A percentile compares a stretch with the other conserved stretches of the same genome.
Conservation (phyloP, 2,113 vertebrate genomes). For the Tonatia bakeri region DNA sequence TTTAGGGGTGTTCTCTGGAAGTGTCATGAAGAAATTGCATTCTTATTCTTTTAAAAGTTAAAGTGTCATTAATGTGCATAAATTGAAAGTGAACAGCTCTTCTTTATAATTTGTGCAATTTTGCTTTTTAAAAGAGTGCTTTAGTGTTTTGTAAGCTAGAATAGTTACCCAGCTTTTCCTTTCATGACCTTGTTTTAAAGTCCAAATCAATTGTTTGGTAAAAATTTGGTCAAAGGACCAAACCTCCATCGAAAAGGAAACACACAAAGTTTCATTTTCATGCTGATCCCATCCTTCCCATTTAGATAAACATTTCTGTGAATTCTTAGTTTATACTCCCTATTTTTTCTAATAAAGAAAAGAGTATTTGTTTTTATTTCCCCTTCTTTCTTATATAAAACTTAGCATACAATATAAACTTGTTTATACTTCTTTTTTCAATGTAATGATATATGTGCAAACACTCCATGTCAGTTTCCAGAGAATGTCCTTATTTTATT, state of each 20-base stretch:
- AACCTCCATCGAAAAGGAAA: not conserved
- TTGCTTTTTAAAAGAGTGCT: not conserved
- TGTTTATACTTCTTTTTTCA: not conserved
- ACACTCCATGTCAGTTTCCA: not conserved
- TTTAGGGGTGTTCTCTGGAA: not conserved
- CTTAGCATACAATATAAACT: not conserved
- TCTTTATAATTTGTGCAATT: not conserved
- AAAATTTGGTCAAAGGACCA: not conserved
- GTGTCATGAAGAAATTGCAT: not conserved
- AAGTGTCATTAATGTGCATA: not conserved
- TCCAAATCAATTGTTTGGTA: not conserved
- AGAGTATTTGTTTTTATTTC: not conserved
- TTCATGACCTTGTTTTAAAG: not conserved
- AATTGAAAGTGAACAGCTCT: not conserved
- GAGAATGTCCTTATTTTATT: not conserved
- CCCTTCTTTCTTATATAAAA: no score
- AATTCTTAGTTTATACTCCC: not conserved
- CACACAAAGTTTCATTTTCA: not conserved
- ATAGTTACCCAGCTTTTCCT: not conserved
- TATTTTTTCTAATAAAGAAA: not conserved
- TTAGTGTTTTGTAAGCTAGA: not conserved
- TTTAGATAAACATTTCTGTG: not conserved
- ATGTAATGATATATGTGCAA: not conserved
- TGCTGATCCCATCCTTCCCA: not conserved
- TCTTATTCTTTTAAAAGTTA: not conserved